A percentile compares a stretch with the other conserved stretches of the same genome.
These are phyloP conservation scores for Papilio dardanus DNA, from an alignment of 1,140 invertebrate genomes.

Conservation along the genomic window DNA sequence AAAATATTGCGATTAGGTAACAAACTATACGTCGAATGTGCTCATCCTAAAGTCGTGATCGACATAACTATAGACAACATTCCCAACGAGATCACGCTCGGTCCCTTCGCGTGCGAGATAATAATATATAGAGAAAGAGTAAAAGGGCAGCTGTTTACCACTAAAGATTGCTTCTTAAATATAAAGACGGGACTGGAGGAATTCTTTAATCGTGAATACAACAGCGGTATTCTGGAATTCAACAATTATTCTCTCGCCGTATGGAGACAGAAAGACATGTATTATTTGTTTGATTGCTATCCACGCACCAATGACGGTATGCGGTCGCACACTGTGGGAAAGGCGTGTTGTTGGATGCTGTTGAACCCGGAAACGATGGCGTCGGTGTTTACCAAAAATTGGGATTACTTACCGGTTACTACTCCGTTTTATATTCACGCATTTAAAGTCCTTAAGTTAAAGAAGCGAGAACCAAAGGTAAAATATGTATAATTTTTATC, in stretches of 20 bases:
- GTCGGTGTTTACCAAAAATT: constrained; percentile 73
- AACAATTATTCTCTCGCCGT: constrained; percentile 76
- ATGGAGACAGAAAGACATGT: constrained; percentile 83
- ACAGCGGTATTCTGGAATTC: constrained; percentile 80
- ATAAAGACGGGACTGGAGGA: constrained; percentile 68
- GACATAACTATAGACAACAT: constrained; percentile 80
- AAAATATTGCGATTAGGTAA: constrained; percentile 82
- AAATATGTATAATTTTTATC: no score
- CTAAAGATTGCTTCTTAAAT: constrained; percentile 77
- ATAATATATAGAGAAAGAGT: constrained; percentile 80
- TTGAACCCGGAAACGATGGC: constrained; percentile 76
- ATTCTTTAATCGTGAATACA: constrained; percentile 77
- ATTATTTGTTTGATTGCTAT: constrained; percentile 82
- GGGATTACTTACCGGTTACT: constrained; percentile 76
- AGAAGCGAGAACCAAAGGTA: constrained; percentile 70
- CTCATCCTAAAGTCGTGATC: constrained; percentile 70
- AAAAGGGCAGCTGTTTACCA: constrained; percentile 77
- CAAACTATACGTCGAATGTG: constrained; percentile 76
- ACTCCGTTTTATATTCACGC: constrained; percentile 81
- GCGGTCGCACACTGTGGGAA: constrained; percentile 66
- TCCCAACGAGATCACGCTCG: constrained; percentile 81
- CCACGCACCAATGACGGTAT: constrained; percentile 75
- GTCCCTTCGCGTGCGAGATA: constrained; percentile 82
- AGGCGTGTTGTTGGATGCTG: constrained; percentile 81
- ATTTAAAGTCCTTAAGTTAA: constrained; percentile 79